Conservation (phyloP, 1,140 invertebrate genomes). For the Phortica variegata region DNA sequence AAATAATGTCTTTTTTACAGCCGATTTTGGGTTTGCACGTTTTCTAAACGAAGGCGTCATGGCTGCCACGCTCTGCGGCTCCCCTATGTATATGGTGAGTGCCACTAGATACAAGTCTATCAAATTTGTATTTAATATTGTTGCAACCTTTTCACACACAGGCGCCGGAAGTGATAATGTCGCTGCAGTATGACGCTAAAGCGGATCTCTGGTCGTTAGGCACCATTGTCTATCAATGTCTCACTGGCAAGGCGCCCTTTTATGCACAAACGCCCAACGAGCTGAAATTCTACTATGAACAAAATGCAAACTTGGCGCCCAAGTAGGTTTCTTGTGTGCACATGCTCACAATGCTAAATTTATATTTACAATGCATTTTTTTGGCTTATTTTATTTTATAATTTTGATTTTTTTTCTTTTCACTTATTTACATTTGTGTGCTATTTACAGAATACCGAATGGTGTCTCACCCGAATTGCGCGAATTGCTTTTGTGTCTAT, state of each 20-base stretch:
- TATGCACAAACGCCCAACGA: slow-evolving; percentile 98
- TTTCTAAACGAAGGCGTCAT: slow-evolving; percentile 98
- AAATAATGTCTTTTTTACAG: slow-evolving; percentile 47
- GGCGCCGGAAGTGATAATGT: slow-evolving; percentile 99
- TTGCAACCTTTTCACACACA: slow-evolving; percentile 48
- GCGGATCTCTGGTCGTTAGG: slow-evolving; percentile 99
- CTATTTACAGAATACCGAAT: slow-evolving; percentile 76
- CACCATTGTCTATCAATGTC: slow-evolving; percentile 98
- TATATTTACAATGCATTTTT: no score
- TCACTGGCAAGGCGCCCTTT: slow-evolving; percentile 98
- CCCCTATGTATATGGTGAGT: slow-evolving; percentile 98
- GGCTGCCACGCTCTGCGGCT: slow-evolving; percentile 98
- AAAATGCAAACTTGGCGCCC: slow-evolving; percentile 91
- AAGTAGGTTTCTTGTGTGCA: slow-evolving; percentile 67
- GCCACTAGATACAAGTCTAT: background rate
- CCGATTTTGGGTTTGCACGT: slow-evolving; percentile 99
- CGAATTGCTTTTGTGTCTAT: slow-evolving; percentile 81
- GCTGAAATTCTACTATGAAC: slow-evolving; percentile 96
- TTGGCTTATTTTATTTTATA: background rate
- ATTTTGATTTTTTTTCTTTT: background rate
- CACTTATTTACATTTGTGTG: no score
- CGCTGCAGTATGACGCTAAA: slow-evolving; percentile 96
- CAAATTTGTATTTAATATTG: background rate
- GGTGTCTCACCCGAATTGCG: slow-evolving; percentile 88
- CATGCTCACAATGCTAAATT: no score